Evolutionary conservation across 2,113 vertebrate genomes (phyloP).

Genomic region (Pygoscelis adeliae): DNA sequence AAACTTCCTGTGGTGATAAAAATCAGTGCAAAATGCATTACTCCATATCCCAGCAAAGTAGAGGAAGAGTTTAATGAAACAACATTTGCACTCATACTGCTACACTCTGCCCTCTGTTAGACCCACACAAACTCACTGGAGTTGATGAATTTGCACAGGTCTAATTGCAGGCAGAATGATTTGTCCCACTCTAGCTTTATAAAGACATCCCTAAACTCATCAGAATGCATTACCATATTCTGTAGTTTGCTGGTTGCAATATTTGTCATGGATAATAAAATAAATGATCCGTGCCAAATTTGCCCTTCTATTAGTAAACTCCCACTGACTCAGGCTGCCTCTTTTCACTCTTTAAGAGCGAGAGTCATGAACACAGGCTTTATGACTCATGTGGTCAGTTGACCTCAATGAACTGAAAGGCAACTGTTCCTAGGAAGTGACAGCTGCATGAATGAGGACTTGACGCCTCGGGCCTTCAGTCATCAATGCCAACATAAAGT

Average conservation of each 20-base stretch:
- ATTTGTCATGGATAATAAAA: constrained; percentile 1
- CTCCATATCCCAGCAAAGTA: background rate
- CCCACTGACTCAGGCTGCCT: background rate
- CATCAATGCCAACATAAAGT: background rate
- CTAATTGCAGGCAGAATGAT: background rate
- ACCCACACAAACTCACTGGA: background rate
- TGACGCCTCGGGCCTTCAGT: background rate
- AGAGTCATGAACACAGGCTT: background rate
- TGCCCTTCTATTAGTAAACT: background rate
- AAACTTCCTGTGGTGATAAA: background rate
- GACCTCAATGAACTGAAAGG: background rate
- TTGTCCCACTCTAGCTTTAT: background rate
- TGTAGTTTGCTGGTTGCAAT: background rate
- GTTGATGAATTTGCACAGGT: background rate
- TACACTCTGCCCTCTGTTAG: background rate
- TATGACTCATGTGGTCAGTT: background rate
- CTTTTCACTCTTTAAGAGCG: background rate
- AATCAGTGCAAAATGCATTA: background rate
- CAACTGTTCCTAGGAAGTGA: background rate
- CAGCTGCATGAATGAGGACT: background rate
- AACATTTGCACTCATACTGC: background rate
- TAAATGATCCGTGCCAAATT: background rate
- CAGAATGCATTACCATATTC: background rate
- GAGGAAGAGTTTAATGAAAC: background rate
- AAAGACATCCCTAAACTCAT: background rate